Percentiles rank a stretch among this genome's conserved stretches.
These are phyloP conservation scores for Phyllopteryx taeniolatus DNA, from an alignment of 2,113 vertebrate species.

Conservation along the genomic window DNA sequence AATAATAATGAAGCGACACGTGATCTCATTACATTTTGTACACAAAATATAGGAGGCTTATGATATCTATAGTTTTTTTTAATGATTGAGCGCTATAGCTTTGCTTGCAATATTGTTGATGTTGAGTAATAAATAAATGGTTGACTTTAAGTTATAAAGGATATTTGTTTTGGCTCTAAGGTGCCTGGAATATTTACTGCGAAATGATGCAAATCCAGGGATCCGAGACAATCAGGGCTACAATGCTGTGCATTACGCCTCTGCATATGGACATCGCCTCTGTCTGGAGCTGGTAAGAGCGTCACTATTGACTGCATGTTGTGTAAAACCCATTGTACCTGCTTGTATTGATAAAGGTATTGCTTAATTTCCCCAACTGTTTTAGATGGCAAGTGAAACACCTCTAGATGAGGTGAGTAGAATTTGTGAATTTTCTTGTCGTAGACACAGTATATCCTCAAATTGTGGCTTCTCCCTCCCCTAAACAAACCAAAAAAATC, in stretches of 20 bases:
- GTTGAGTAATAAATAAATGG: slow-evolving; percentile 10
- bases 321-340: background rate
- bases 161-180: slow-evolving; percentile 63
- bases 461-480: background rate
- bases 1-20: background rate
- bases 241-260: slow-evolving; percentile 95
- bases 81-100: background rate
- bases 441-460: background rate
- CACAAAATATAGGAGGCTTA: slow-evolving; percentile 5
- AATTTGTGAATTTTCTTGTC: slow-evolving; percentile 11
- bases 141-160: slow-evolving; percentile 10
- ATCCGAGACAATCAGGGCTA: slow-evolving; percentile 97
- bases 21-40: background rate
- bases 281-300: slow-evolving; percentile 78
- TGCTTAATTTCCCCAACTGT: slow-evolving; percentile 7
- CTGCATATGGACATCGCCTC: slow-evolving; percentile 76
- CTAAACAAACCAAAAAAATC: no score
- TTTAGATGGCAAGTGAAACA: slow-evolving; percentile 94
- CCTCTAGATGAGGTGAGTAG: slow-evolving; percentile 96
- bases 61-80: background rate
- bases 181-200: slow-evolving; percentile 97
- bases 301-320: background rate
- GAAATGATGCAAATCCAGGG: slow-evolving; percentile 95
- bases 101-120: slow-evolving; percentile 5
- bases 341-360: background rate